Percentiles rank a stretch among this genome's conserved stretches.
Conservation (phyloP, 1,140 invertebrate genomes). For the Prorops nasuta region DNA sequence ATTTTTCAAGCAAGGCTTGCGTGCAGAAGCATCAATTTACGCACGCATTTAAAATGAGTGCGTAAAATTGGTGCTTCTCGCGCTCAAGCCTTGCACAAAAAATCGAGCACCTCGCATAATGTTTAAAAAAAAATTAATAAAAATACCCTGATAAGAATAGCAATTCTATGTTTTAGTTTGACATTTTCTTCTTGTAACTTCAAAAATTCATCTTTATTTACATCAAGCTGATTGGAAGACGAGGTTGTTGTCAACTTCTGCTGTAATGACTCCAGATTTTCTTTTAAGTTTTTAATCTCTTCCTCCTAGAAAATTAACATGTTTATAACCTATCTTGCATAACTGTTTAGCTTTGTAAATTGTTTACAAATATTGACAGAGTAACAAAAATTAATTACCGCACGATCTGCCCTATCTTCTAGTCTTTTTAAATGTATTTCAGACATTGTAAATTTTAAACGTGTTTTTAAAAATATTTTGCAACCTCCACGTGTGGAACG, state of each 20-base stretch:
- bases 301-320: slow-evolving; percentile 48
- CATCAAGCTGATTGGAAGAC: slow-evolving; percentile 21
- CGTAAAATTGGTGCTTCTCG: too few relatives aligned
- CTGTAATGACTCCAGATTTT: slow-evolving; percentile 55
- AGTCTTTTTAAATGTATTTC: slow-evolving; percentile 20
- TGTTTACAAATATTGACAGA: background rate
- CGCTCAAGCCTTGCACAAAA: too few relatives aligned
- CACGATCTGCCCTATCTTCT: slow-evolving; percentile 21
- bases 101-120: too few relatives aligned
- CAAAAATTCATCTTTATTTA: slow-evolving; percentile 46
- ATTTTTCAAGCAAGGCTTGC: too few relatives aligned
- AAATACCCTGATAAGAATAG: slow-evolving; percentile 75
- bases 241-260: slow-evolving; percentile 37
- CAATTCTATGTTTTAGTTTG: slow-evolving; percentile 80
- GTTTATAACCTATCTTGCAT: background rate
- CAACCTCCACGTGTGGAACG: background rate
- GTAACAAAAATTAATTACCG: slow-evolving; percentile 20
- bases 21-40: too few relatives aligned
- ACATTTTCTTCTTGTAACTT: slow-evolving; percentile 72
- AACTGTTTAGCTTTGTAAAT: background rate
- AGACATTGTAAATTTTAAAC: slow-evolving; percentile 18
- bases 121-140: slow-evolving; percentile 13
- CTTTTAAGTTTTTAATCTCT: slow-evolving; percentile 56
- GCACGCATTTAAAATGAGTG: too few relatives aligned
- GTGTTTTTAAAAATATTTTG: background rate